phyloP scores from a whole-genome alignment of 1,140 invertebrate species.

The Chelonus insularis region DNA sequence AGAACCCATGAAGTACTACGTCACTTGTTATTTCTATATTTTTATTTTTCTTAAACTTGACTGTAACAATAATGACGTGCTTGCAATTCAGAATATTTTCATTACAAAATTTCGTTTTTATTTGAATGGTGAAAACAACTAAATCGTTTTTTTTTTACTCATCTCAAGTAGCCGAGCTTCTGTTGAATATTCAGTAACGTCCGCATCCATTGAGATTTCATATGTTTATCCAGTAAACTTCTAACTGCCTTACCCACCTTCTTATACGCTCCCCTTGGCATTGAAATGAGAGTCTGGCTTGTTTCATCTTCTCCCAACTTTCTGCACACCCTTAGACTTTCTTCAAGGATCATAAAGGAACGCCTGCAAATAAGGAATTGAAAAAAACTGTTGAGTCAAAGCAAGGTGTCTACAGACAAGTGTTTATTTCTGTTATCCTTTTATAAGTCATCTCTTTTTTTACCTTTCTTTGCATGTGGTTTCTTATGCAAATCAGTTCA shows the following conservation, averaged over 20 bases:
- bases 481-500: no score
- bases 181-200: neutral
- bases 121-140: no score
- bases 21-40: no score
- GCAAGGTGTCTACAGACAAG: neutral
- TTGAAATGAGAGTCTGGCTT: neutral
- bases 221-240: slow-evolving; percentile 7
- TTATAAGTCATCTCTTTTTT: neutral
- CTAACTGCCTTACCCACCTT: neutral
- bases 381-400: neutral
- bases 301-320: neutral
- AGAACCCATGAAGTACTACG: no score
- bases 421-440: neutral
- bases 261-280: neutral
- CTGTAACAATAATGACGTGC: no score
- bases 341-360: neutral
- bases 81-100: no score
- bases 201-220: neutral
- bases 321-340: neutral
- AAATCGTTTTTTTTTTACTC: neutral
- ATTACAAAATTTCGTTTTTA: no score
- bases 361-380: neutral
- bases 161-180: neutral
- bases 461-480: neutral
- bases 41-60: no score